Evolutionary conservation across 2,797 vertebrate species (phyloP).

Genomic region (Poecilia wingei): DNA sequence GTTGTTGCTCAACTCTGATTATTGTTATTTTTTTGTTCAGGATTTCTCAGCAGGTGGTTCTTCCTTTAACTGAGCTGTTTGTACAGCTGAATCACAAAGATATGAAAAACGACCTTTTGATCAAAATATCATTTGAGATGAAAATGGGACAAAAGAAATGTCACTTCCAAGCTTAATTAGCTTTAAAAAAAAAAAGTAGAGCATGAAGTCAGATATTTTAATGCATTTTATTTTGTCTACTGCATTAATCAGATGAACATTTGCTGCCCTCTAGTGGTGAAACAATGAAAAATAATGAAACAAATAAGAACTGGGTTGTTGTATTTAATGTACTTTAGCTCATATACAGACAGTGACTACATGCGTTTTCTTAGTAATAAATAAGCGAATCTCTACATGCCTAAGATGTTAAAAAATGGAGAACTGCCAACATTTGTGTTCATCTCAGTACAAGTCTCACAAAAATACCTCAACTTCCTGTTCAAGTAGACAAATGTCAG

Average conservation of each 20-base stretch:
- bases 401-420: neutral
- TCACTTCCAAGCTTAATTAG: neutral
- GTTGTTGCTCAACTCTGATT: neutral
- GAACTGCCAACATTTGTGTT: neutral
- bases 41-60: slow-evolving; percentile 5
- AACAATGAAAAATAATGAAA: neutral
- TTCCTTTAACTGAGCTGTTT: slow-evolving; percentile 14
- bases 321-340: neutral
- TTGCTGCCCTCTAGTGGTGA: slow-evolving; percentile 44
- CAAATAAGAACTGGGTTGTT: neutral
- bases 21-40: neutral
- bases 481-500: neutral
- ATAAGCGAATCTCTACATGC: neutral
- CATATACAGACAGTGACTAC: no score
- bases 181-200: no score
- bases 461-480: neutral
- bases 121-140: neutral
- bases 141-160: neutral
- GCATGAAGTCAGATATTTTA: neutral
- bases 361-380: neutral
- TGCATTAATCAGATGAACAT: neutral
- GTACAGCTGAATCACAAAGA: slow-evolving; percentile 30
- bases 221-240: neutral
- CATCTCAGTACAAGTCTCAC: neutral
- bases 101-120: neutral